These are phyloP conservation scores for Siniperca scherzeri DNA, from an alignment of 2,797 vertebrate species.

Conservation along the genomic window DNA sequence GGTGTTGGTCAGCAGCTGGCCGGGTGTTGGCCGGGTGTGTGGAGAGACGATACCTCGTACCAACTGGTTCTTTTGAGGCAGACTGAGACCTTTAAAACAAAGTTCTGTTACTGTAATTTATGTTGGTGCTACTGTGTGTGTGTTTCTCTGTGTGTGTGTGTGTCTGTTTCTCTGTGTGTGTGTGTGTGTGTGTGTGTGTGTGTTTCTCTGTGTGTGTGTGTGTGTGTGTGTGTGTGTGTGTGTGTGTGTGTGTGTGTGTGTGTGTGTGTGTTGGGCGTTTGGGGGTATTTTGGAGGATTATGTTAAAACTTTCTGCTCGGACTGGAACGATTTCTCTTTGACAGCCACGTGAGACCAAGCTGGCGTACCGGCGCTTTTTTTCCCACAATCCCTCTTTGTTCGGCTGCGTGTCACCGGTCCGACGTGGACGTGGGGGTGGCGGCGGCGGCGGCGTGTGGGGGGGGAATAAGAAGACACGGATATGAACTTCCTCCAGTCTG, in stretches of 20 bases:
- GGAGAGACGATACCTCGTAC: too few species aligned
- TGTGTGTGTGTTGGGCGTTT: slow-evolving; percentile 15
- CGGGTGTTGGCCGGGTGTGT: too few species aligned
- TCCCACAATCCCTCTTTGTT: slow-evolving; percentile 85
- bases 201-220: slow-evolving; percentile 2
- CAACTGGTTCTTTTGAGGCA: too few species aligned
- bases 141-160: neutral
- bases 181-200: neutral
- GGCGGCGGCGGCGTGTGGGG: neutral
- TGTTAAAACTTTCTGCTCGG: slow-evolving; percentile 86
- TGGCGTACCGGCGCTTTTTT: slow-evolving; percentile 65
- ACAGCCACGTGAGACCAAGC: slow-evolving; percentile 85
- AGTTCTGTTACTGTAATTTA: too few species aligned
- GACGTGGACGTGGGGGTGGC: slow-evolving; percentile 3
- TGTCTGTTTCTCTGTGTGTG: slow-evolving; percentile 14
- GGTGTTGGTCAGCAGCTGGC: too few species aligned
- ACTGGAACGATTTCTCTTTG: slow-evolving; percentile 90
- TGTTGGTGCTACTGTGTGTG: too few species aligned
- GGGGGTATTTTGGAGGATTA: slow-evolving; percentile 80
- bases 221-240: slow-evolving; percentile 1
- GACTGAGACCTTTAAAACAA: too few species aligned
- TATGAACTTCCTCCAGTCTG: slow-evolving; percentile 74
- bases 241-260: slow-evolving; percentile 7
- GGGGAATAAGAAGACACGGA: slow-evolving; percentile 62
- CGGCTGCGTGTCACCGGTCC: slow-evolving; percentile 65